Conservation (phyloP, 2,113 vertebrate genomes). For the Glareola pratincola region DNA sequence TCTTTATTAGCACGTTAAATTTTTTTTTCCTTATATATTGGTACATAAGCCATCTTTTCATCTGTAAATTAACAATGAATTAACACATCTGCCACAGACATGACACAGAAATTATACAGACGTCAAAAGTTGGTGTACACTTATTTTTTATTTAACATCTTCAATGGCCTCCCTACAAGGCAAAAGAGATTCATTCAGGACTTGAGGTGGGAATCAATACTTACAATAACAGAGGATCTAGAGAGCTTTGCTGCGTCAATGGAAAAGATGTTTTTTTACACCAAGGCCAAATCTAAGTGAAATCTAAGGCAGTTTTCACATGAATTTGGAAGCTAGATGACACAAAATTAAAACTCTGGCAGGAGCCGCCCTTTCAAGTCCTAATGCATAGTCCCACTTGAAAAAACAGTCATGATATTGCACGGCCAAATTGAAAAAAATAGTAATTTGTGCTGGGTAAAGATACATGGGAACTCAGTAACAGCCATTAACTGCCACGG, state of each 20-base stretch:
- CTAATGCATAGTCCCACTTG: neutral
- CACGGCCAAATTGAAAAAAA: neutral
- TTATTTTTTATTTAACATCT: neutral
- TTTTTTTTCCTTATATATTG: neutral
- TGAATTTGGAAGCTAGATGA: neutral
- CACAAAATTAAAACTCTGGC: neutral
- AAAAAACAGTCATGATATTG: neutral
- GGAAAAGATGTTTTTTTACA: neutral
- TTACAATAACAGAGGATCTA: neutral
- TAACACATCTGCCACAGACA: neutral
- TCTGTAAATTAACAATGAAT: neutral
- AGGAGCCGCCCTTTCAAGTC: neutral
- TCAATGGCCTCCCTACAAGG: neutral
- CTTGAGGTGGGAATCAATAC: neutral
- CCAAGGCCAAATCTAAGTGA: neutral
- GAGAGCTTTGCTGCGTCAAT: neutral
- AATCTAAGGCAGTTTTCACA: neutral
- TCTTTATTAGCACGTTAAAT: neutral
- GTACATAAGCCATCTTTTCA: neutral
- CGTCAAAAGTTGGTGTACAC: neutral
- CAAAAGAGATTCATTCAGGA: neutral
- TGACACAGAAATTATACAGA: neutral
- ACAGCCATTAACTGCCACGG: neutral
- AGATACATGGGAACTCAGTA: neutral
- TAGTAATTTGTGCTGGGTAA: neutral